Evolutionary conservation across 2,113 vertebrate species (phyloP).

Genomic region (Lagopus muta): DNA sequence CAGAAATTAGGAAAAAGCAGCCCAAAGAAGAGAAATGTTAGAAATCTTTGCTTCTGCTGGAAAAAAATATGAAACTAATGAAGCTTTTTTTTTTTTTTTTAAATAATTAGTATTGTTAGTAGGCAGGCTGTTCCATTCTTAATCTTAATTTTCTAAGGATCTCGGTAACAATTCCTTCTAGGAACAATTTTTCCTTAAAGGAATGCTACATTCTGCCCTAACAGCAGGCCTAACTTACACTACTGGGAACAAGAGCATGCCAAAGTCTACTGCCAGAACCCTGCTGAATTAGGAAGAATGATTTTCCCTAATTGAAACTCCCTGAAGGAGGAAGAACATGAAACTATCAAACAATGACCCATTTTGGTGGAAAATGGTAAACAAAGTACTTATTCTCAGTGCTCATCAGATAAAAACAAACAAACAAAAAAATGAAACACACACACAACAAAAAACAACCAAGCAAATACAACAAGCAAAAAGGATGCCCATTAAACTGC

Average conservation of each 20-base stretch:
- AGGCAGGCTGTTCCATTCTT: not conserved
- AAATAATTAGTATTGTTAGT: not conserved
- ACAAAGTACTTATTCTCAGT: not conserved
- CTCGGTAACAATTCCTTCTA: not conserved
- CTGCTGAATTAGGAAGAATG: conserved; percentile 2
- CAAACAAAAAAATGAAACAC: no score
- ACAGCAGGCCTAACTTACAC: not conserved
- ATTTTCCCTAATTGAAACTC: conserved; percentile 14
- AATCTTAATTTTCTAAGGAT: not conserved
- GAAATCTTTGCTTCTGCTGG: not conserved
- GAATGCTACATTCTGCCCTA: not conserved
- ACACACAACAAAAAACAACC: not conserved
- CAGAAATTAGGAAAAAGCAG: not conserved
- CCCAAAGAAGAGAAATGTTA: not conserved
- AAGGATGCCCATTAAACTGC: not conserved
- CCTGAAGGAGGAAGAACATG: not conserved
- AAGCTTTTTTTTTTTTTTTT: not conserved
- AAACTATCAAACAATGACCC: not conserved
- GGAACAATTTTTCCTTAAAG: not conserved
- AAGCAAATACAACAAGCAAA: not conserved
- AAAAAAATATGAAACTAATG: not conserved
- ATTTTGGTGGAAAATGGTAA: conserved; percentile 37
- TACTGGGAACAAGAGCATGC: not conserved
- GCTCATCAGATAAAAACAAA: not conserved
- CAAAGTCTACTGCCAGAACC: conserved; percentile 22